These are phyloP conservation scores for Rotaria socialis DNA, from an alignment of 2,888 invertebrate species.

Conservation along the genomic window DNA sequence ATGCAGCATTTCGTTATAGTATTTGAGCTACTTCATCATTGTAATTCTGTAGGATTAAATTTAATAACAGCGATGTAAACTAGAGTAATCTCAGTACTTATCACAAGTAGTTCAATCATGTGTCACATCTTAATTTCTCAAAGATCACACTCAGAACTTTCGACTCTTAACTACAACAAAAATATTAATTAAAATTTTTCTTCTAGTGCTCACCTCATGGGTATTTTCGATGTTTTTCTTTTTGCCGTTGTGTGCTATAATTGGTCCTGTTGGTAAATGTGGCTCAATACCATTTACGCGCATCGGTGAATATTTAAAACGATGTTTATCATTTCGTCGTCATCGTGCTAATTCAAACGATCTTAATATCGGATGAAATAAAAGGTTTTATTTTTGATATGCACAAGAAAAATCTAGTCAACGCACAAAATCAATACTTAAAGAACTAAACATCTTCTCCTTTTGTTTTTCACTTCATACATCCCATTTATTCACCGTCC, in stretches of 20 bases:
- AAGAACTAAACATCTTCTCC: no score
- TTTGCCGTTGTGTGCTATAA: conserved; percentile 48
- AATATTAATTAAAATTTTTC: conserved; percentile 48
- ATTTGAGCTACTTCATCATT: no score
- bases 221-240: conserved; percentile 56
- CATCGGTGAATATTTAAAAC: not conserved
- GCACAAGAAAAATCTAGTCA: not conserved
- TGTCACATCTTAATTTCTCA: no score
- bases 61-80: no score
- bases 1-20: not conserved
- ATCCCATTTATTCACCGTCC: not conserved
- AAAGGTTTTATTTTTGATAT: not conserved
- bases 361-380: not conserved
- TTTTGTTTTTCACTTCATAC: not conserved
- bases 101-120: no score
- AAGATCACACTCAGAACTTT: no score
- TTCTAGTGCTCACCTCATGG: conserved; percentile 82
- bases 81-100: no score
- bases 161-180: no score
- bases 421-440: not conserved
- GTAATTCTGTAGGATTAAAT: no score
- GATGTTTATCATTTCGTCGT: not conserved
- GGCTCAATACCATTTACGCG: conserved; percentile 35
- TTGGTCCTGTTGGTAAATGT: conserved; percentile 47
- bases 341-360: not conserved